Percentiles rank a stretch among this genome's conserved stretches.
phyloP scores from a whole-genome alignment of 35 echinoderm and acorn worm genomes.

The Amphiura filiformis region DNA sequence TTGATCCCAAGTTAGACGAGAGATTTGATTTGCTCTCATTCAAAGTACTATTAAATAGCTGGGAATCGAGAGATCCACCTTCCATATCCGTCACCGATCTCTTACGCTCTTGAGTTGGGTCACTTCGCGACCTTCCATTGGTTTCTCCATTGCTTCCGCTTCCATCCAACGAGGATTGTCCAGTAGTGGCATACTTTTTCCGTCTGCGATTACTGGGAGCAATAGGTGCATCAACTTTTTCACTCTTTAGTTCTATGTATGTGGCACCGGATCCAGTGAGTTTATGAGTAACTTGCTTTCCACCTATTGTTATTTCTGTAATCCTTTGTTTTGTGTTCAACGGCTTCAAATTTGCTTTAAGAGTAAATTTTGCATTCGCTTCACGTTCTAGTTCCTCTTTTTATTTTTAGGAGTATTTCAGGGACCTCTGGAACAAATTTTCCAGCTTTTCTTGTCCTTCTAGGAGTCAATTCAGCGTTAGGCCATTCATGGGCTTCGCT shows the following conservation, averaged over 20 bases:
- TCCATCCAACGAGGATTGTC: constrained; percentile 21
- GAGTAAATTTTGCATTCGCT: constrained; percentile 40
- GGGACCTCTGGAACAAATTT: constrained; percentile 42
- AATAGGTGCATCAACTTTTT: constrained; percentile 13
- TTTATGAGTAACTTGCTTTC: constrained; percentile 18
- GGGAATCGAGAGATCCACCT: constrained; percentile 29
- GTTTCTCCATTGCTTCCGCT: constrained; percentile 29
- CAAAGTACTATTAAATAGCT: constrained; percentile 45
- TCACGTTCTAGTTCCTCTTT: constrained; percentile 27
- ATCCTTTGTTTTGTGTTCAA: constrained; percentile 32
- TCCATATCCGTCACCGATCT: constrained; percentile 18
- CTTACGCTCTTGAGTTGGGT: constrained; percentile 61
- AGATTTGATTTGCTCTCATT: background rate
- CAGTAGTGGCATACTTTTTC: constrained; percentile 36
- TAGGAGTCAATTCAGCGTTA: background rate
- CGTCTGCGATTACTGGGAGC: constrained; percentile 27
- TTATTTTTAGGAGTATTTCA: constrained; percentile 44
- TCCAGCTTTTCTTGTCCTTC: constrained; percentile 23
- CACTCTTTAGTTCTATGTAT: constrained; percentile 22
- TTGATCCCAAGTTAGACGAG: constrained; percentile 18
- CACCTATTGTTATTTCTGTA: background rate
- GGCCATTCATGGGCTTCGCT: constrained; percentile 34
- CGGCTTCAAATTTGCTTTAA: constrained; percentile 58
- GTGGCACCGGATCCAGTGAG: constrained; percentile 27
- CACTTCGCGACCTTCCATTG: constrained; percentile 58